Evolutionary conservation across 2,113 vertebrate species (phyloP).

Genomic region (Phaethornis superciliosus): DNA sequence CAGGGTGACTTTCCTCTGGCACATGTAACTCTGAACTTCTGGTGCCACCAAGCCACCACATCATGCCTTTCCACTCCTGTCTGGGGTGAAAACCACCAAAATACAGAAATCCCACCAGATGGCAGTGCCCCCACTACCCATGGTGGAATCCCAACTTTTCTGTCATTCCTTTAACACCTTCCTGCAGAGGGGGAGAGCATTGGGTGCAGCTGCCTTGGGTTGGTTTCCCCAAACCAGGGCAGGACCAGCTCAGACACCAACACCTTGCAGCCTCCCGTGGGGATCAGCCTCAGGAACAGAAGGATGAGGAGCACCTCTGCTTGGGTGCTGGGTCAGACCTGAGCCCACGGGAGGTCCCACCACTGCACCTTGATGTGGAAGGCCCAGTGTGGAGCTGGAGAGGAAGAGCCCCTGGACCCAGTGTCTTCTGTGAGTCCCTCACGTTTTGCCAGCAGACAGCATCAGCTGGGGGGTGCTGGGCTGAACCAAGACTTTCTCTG

Average conservation of each 20-base stretch:
- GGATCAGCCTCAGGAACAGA: too few species aligned
- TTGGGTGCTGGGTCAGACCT: accelerated
- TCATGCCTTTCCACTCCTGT: not conserved
- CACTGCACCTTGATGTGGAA: not conserved
- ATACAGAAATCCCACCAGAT: accelerated
- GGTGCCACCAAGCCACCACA: not conserved
- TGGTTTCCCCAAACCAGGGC: too few species aligned
- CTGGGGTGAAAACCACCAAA: not conserved
- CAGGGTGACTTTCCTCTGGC: not conserved
- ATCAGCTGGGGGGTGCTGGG: not conserved
- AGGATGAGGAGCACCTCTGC: accelerated
- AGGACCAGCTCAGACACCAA: too few species aligned
- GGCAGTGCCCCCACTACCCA: too few species aligned
- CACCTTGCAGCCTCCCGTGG: accelerated
- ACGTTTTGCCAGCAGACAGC: not conserved
- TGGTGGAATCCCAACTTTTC: not conserved
- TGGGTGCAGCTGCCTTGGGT: accelerated
- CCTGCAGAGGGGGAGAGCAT: accelerated
- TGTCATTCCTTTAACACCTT: not conserved
- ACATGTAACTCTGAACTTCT: not conserved
- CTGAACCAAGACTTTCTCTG: not conserved
- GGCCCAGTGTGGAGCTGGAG: accelerated
- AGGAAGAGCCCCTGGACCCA: not conserved
- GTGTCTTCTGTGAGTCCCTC: not conserved
- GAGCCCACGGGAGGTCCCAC: too few species aligned